These are phyloP conservation scores for Lacerta bilineata DNA, from an alignment of 2,797 vertebrate species.

Conservation along the genomic window DNA sequence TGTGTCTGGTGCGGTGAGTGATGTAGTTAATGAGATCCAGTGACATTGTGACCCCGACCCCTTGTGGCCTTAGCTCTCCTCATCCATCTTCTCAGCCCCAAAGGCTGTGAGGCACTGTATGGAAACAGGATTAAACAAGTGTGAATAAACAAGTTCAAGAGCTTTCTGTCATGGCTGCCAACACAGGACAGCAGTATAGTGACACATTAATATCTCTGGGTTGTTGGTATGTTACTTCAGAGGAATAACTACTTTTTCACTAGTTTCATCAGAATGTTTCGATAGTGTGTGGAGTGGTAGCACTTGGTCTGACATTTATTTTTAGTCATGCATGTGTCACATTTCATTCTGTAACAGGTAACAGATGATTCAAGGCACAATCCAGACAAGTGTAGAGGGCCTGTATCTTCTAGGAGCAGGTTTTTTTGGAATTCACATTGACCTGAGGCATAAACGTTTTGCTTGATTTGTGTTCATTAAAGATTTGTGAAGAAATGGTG, in stretches of 20 bases:
- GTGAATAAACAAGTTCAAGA: slow-evolving; percentile 86
- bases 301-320: slow-evolving; percentile 46
- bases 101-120: slow-evolving; percentile 76
- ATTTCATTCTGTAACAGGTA: slow-evolving; percentile 48
- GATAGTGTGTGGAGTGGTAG: slow-evolving; percentile 43
- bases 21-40: slow-evolving; percentile 85
- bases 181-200: slow-evolving; percentile 71
- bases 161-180: slow-evolving; percentile 80
- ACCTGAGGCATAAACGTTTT: neutral
- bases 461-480: neutral
- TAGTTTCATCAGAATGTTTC: slow-evolving; percentile 16
- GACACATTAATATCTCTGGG: slow-evolving; percentile 76
- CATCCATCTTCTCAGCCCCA: slow-evolving; percentile 84
- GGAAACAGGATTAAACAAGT: slow-evolving; percentile 86
- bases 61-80: slow-evolving; percentile 74
- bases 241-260: slow-evolving; percentile 69
- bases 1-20: slow-evolving; percentile 79
- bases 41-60: slow-evolving; percentile 81
- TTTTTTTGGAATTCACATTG: neutral
- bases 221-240: slow-evolving; percentile 74
- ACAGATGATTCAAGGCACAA: slow-evolving; percentile 56
- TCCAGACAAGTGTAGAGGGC: slow-evolving; percentile 27
- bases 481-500: neutral
- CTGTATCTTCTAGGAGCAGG: neutral
- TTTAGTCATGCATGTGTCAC: slow-evolving; percentile 66